phyloP scores from a whole-genome alignment of 1,140 invertebrate genomes.

The Rhyzopertha dominica region DNA sequence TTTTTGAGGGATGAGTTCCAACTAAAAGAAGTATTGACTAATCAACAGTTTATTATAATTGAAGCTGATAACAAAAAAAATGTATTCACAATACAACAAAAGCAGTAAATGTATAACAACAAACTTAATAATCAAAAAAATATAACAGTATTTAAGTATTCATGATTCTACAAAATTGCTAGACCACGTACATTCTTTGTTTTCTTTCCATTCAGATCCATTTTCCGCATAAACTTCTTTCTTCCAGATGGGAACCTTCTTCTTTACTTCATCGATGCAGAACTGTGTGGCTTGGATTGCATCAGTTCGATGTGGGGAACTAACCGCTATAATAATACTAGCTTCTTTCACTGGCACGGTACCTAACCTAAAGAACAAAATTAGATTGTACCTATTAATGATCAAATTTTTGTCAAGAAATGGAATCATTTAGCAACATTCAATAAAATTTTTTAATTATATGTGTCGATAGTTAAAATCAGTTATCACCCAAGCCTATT shows the following conservation, averaged over 20 bases:
- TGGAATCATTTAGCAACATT: not conserved
- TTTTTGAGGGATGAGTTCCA: conserved; percentile 19
- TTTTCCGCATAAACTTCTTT: conserved; percentile 80
- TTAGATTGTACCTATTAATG: conserved; percentile 13
- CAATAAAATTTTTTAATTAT: not conserved
- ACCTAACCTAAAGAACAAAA: conserved; percentile 59
- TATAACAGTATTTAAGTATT: not conserved
- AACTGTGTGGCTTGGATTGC: conserved; percentile 76
- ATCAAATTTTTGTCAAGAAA: not conserved
- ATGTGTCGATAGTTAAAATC: not conserved
- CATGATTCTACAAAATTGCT: conserved; percentile 26
- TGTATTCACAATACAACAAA: too few relatives aligned
- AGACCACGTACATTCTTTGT: conserved; percentile 70
- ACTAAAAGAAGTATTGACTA: conserved; percentile 7
- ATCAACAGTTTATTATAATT: not conserved
- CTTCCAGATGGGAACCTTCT: conserved; percentile 92
- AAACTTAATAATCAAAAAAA: conserved; percentile 11
- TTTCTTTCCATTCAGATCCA: conserved; percentile 66
- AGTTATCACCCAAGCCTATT: too few relatives aligned
- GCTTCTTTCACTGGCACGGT: conserved; percentile 81
- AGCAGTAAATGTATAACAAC: conserved; percentile 8
- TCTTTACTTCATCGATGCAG: conserved; percentile 83
- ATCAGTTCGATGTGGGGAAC: conserved; percentile 79
- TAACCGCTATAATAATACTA: conserved; percentile 86
- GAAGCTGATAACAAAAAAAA: conserved; percentile 17